Conservation (phyloP, 2,797 vertebrate genomes). For the Brotula barbata region DNA sequence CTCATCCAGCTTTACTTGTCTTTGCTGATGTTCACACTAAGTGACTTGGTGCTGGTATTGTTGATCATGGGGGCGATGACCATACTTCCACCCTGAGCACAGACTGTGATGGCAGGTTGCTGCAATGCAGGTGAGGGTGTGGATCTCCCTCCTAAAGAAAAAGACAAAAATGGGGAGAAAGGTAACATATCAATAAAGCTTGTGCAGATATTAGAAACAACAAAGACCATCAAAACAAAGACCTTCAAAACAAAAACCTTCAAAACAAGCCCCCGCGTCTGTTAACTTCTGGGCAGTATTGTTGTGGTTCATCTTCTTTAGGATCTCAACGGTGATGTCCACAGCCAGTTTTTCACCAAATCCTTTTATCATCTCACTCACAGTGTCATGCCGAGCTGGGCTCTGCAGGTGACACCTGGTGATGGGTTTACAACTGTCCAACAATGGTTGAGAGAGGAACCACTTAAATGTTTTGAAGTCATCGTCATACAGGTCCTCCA, state of each 20-base stretch:
- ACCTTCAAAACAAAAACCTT: neutral
- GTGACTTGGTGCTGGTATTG: fast-evolving
- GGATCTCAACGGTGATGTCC: neutral
- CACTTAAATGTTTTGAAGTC: constrained; percentile 31
- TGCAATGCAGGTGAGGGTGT: constrained; percentile 1
- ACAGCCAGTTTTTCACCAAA: neutral
- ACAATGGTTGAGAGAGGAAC: fast-evolving
- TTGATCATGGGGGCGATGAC: neutral
- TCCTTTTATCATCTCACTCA: neutral
- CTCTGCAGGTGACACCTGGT: fast-evolving
- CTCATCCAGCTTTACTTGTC: neutral
- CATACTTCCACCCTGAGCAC: neutral
- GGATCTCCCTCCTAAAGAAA: neutral
- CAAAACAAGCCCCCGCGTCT: constrained; percentile 12
- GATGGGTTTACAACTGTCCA: constrained; percentile 4
- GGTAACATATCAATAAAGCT: neutral
- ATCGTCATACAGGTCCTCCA: fast-evolving
- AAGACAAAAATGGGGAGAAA: constrained; percentile 3
- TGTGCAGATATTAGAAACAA: neutral
- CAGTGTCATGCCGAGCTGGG: fast-evolving
- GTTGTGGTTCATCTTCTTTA: constrained; percentile 23
- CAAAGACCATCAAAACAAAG: neutral
- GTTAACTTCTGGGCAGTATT: neutral
- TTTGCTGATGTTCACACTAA: constrained; percentile 19
- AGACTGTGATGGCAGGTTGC: neutral